Base-by-base conservation (phyloP, 1,140 invertebrate species). In the Musca domestica region DNA sequence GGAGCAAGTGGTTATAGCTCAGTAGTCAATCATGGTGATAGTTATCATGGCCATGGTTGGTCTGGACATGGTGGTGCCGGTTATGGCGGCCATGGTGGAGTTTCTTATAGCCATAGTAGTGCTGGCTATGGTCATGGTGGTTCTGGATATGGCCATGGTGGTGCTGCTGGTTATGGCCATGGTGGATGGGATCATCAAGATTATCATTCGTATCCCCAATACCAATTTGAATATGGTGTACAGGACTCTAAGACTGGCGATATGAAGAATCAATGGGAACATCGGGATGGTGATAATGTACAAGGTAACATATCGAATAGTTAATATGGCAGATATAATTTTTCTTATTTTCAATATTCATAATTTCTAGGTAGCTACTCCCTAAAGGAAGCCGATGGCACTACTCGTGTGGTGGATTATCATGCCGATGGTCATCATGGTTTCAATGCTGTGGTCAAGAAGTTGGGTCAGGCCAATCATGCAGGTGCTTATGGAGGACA, bases 191-290 rank as follows among this genome's bases (percentile, higher is more conserved):
- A 2, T 27, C 85, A 3, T 84, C 64, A 78, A 67, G 76, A 75
- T 25, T 64, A 69, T 7, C n/a, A 72, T 46, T 78, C 84, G 58
- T 74, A 88, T 81, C 89, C 88, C 68, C 85, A 86, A 69, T 92
- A 92, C 80, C 86, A 86, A 70, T 91, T 90, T 74, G 89, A 88
- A 72, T 92, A 92, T 74, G 88, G 87, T 15, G 88, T 92, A 14
- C 85, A 89, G 71, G 91, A 92, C 77, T 85, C 86, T 48, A 86
- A 88, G 80, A 92, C 87, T 23, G 88, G 91, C 70, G 89, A 90
- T 73, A 85, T 88, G 49, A 89, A 91, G 82, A 86, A 84, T 76
- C 87, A 88, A 71, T 85, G 86, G 82, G 88, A 89, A 73, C 78
- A 83, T 0, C 81, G 87, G 27, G 86, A 88, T 72, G 88, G 88